A percentile compares a stretch with the other conserved stretches of the same genome.
Conservation (phyloP, 1,140 invertebrate genomes). For the Liolophura sinensis region DNA sequence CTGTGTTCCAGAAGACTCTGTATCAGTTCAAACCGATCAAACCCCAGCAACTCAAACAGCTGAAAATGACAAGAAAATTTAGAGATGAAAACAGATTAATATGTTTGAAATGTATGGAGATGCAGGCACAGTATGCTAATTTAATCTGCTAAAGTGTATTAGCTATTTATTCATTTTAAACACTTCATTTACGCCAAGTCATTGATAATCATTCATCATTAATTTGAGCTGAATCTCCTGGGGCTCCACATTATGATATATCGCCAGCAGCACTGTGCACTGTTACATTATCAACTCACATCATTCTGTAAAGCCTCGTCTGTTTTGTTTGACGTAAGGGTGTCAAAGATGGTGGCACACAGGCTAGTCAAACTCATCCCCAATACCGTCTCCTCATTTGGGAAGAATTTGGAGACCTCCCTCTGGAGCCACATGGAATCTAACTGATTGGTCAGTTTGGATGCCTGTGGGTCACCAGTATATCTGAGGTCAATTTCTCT, state of each 20-base stretch:
- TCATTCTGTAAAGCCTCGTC: slow-evolving; percentile 82
- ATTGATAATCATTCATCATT: too few species aligned
- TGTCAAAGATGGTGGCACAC: slow-evolving; percentile 46
- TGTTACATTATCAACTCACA: slow-evolving; percentile 50
- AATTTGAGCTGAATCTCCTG: too few species aligned
- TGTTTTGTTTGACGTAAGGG: slow-evolving; percentile 45
- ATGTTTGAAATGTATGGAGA: too few species aligned
- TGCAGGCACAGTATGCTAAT: too few species aligned
- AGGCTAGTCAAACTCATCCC: slow-evolving; percentile 42
- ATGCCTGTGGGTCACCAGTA: slow-evolving; percentile 1
- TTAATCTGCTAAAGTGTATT: too few species aligned
- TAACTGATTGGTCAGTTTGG: slow-evolving; percentile 10
- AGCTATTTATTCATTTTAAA: neutral
- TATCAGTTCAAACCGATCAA: slow-evolving; percentile 85
- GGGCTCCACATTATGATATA: too few species aligned
- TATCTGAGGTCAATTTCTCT: slow-evolving; percentile 61
- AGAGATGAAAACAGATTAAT: neutral
- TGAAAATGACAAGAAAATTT: slow-evolving; percentile 37
- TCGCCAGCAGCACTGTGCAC: too few species aligned
- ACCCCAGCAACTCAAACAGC: slow-evolving; percentile 85
- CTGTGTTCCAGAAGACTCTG: slow-evolving; percentile 76
- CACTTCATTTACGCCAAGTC: too few species aligned
- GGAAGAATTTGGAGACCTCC: slow-evolving; percentile 40
- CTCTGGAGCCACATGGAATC: slow-evolving; percentile 36
- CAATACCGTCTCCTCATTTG: slow-evolving; percentile 22